Conservation (phyloP, 2,797 vertebrate species). For the Anguilla anguilla region DNA sequence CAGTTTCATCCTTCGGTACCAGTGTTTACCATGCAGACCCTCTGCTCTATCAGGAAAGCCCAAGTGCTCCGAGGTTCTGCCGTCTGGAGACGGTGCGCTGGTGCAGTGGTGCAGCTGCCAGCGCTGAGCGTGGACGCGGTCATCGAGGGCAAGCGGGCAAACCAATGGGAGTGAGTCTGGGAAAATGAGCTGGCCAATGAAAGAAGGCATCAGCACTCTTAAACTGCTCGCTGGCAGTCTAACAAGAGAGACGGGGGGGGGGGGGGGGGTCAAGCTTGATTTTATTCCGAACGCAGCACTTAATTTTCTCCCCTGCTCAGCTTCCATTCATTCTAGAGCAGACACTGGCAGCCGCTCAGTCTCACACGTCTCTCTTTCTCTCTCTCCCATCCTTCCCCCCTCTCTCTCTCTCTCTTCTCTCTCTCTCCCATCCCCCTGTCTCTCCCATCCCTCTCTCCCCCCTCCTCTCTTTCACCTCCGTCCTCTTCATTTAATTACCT, state of each 20-base stretch:
- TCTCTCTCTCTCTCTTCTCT: conserved; percentile 5
- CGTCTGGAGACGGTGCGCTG: not conserved
- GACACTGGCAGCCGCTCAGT: conserved; percentile 14
- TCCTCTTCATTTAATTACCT: not conserved
- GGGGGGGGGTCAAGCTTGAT: not conserved
- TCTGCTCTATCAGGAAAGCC: not conserved
- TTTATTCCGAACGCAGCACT: not conserved
- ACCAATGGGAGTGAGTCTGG: not conserved
- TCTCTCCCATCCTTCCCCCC: too few species aligned
- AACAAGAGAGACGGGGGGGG: not conserved
- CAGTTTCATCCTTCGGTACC: too few species aligned
- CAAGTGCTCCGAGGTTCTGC: not conserved
- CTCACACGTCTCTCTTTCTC: conserved; percentile 26
- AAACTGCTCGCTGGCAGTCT: not conserved
- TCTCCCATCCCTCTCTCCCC: conserved; percentile 18
- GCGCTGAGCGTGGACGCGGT: not conserved
- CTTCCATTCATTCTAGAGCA: conserved; percentile 12
- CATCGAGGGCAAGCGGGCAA: not conserved
- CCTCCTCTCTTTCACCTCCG: not conserved
- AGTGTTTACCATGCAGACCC: not conserved
- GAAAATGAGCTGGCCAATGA: not conserved
- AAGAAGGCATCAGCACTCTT: not conserved
- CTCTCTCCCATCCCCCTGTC: conserved; percentile 5
- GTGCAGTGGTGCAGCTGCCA: not conserved
- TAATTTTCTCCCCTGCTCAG: not conserved